Percentiles rank a stretch among this genome's conserved stretches.
Evolutionary conservation across 2,113 vertebrate genomes (phyloP).

Genomic region (Blennius ocellaris): DNA sequence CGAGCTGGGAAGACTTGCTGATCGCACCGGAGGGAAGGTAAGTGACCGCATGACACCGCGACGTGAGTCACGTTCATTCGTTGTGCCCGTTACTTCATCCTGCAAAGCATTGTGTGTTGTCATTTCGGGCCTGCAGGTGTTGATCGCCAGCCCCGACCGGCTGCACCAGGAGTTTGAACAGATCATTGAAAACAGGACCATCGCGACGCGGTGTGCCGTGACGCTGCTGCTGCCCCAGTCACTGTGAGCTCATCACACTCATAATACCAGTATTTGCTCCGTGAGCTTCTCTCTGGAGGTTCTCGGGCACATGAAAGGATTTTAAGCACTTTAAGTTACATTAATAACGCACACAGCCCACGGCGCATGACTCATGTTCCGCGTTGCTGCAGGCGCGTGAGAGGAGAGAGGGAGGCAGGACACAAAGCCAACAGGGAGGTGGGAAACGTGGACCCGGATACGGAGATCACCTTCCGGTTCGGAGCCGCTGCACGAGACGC

Average conservation of each 20-base stretch:
- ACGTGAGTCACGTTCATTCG: not conserved
- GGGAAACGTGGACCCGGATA: conserved; percentile 74
- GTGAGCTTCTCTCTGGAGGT: not conserved
- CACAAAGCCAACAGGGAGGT: conserved; percentile 71
- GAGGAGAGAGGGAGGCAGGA: conserved; percentile 71
- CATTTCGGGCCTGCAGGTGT: conserved; percentile 61
- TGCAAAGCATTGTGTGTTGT: not conserved
- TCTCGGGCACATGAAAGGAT: not conserved
- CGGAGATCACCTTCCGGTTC: conserved; percentile 81
- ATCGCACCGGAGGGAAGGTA: conserved; percentile 83
- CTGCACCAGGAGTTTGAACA: conserved; percentile 74
- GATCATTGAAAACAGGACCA: conserved; percentile 71
- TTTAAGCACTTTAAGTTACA: not conserved
- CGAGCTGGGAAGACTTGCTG: conserved; percentile 82
- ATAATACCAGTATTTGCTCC: not conserved
- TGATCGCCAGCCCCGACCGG: conserved; percentile 66
- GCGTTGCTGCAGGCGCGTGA: conserved; percentile 61
- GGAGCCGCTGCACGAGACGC: conserved; percentile 44
- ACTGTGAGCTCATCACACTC: conserved; percentile 65
- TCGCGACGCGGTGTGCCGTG: conserved; percentile 77
- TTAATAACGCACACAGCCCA: not conserved
- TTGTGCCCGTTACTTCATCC: not conserved
- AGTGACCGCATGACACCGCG: not conserved
- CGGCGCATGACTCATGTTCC: conserved; percentile 25
- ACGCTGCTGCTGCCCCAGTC: conserved; percentile 74